These are phyloP conservation scores for Ganaspis brasiliensis DNA, from an alignment of 2,888 invertebrate genomes.

Conservation along the genomic window DNA sequence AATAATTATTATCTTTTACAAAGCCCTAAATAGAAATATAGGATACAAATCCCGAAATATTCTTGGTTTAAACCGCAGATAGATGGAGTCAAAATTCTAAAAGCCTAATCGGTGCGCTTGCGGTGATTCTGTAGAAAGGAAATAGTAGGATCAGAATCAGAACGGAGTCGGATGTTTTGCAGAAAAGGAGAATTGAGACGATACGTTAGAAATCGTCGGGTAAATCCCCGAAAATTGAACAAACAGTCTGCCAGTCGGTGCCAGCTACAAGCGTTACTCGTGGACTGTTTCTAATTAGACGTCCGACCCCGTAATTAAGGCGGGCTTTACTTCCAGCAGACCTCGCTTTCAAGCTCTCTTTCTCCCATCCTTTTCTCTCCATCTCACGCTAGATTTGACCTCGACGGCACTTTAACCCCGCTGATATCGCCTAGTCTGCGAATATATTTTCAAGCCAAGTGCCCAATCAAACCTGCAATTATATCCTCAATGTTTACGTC, in stretches of 20 bases:
- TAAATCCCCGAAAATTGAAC: conserved; percentile 63
- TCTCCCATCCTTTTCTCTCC: conserved; percentile 49
- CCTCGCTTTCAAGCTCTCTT: conserved; percentile 50
- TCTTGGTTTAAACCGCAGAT: too few relatives aligned
- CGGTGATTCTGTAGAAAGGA: not conserved
- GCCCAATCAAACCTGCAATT: conserved; percentile 36
- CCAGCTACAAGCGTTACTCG: conserved; percentile 59
- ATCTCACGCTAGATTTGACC: conserved; percentile 56
- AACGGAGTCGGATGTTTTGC: not conserved
- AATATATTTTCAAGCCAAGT: conserved; percentile 34
- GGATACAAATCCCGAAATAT: too few relatives aligned
- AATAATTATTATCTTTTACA: too few relatives aligned
- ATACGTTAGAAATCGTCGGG: conserved; percentile 58
- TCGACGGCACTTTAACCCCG: conserved; percentile 57
- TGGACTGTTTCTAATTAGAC: conserved; percentile 69
- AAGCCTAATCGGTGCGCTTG: too few relatives aligned
- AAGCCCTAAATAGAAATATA: too few relatives aligned
- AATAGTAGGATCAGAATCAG: not conserved
- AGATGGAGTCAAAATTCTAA: too few relatives aligned
- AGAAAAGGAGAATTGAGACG: not conserved
- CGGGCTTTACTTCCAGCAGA: conserved; percentile 64
- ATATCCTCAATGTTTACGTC: conserved; percentile 9
- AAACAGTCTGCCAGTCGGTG: conserved; percentile 59
- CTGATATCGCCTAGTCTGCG: conserved; percentile 45
- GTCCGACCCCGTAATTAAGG: conserved; percentile 68